Evolutionary conservation across 2,113 vertebrate genomes (phyloP).

Genomic region (Menura novaehollandiae): DNA sequence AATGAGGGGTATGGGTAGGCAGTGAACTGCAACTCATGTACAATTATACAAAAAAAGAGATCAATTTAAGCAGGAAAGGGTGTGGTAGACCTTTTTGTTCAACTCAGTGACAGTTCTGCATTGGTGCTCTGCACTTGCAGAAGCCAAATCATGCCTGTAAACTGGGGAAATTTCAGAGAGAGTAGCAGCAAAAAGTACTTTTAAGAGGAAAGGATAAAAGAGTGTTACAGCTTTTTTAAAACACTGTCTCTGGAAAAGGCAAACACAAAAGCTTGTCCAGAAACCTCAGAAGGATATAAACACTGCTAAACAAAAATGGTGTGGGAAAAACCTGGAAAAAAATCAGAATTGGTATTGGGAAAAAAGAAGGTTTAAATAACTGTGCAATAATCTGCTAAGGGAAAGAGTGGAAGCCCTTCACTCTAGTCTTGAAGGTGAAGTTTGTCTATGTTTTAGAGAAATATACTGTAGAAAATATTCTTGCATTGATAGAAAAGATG

Average conservation of each 20-base stretch:
- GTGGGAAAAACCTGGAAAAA: background rate
- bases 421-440: conserved; percentile 2
- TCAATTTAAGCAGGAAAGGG: background rate
- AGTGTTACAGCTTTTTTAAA: background rate
- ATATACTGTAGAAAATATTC: background rate
- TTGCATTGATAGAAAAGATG: background rate
- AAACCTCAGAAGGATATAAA: background rate
- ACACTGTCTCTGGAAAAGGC: background rate
- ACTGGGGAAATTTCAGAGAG: background rate
- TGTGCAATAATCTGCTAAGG: background rate
- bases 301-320: background rate
- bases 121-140: background rate
- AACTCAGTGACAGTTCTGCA: background rate
- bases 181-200: background rate
- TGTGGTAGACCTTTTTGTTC: background rate
- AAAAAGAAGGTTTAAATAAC: background rate
- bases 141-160: background rate
- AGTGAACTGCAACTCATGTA: background rate
- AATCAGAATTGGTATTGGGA: background rate
- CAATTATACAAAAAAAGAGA: background rate
- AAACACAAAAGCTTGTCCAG: background rate
- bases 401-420: background rate
- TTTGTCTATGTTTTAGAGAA: background rate
- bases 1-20: background rate
- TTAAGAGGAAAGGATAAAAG: background rate